Conservation (phyloP, 2,797 vertebrate genomes). For the Chromobotia macracanthus region DNA sequence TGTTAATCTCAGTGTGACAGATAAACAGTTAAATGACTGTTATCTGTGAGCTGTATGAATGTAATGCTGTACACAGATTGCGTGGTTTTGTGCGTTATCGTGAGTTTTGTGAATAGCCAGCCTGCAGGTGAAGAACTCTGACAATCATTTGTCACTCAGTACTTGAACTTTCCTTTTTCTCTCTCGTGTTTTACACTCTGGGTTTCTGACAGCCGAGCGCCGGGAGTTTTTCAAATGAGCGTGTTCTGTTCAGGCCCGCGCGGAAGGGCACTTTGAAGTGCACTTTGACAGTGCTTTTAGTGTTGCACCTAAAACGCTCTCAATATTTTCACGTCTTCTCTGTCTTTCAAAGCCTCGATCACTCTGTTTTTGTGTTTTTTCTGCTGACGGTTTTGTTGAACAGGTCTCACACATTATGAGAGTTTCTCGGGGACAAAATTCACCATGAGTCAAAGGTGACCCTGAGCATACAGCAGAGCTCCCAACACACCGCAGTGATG, state of each 20-base stretch:
- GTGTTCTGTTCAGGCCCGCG: constrained; percentile 16
- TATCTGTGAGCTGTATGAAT: not conserved
- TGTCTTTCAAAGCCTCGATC: constrained; percentile 34
- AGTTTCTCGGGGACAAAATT: constrained; percentile 10
- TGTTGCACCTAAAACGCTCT: constrained; percentile 42
- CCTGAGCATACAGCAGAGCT: not conserved
- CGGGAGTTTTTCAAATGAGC: constrained; percentile 31
- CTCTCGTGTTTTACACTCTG: constrained; percentile 17
- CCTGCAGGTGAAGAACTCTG: constrained; percentile 33
- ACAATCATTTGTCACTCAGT: constrained; percentile 32
- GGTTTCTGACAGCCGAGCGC: constrained; percentile 33
- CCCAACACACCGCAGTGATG: not conserved
- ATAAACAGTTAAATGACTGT: not conserved
- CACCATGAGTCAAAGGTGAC: constrained; percentile 27
- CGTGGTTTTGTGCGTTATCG: not conserved
- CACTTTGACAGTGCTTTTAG: constrained; percentile 49
- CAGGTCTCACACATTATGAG: not conserved
- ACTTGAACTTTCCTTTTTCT: constrained; percentile 15
- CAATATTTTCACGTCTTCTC: constrained; percentile 26
- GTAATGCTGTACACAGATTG: not conserved
- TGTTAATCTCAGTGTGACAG: not conserved
- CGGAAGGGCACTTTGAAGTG: constrained; percentile 43
- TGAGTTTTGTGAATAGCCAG: not conserved
- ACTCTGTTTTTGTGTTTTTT: not conserved
- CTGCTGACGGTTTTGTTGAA: not conserved